Evolutionary conservation across 92 coral and sea anemone genomes (phyloP).

Genomic region (Phymanthus crucifer): DNA sequence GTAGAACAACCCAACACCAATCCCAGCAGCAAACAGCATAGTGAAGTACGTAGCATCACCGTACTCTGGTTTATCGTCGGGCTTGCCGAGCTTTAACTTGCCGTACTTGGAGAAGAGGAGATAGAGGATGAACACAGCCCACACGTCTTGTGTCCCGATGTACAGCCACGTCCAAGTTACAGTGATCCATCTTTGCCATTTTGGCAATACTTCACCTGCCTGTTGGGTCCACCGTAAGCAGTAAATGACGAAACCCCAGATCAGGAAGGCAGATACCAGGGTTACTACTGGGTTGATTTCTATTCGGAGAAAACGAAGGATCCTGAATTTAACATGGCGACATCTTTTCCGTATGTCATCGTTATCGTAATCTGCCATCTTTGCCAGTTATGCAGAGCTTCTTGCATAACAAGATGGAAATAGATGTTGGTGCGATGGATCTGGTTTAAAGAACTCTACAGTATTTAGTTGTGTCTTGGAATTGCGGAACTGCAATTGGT

Average conservation of each 20-base stretch:
- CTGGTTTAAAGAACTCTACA: too few relatives aligned
- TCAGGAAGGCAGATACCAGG: not conserved
- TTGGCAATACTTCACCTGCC: constrained; percentile 12
- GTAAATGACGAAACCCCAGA: constrained; percentile 9
- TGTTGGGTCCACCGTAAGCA: not conserved
- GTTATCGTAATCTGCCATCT: constrained; percentile 5
- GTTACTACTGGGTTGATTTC: constrained; percentile 70
- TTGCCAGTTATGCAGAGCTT: not conserved
- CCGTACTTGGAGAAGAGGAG: constrained; percentile 82
- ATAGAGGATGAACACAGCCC: constrained; percentile 83
- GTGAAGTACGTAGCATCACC: constrained; percentile 86
- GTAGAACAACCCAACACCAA: constrained; percentile 86
- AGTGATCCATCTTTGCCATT: constrained; percentile 73
- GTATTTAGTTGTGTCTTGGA: not conserved
- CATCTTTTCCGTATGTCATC: constrained; percentile 7
- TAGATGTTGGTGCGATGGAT: not conserved
- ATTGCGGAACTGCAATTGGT: not conserved
- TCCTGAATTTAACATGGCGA: constrained; percentile 1
- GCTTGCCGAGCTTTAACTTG: constrained; percentile 75
- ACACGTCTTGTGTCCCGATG: constrained; percentile 82
- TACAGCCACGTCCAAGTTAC: constrained; percentile 81
- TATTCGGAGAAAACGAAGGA: not conserved
- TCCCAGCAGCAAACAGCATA: constrained; percentile 91
- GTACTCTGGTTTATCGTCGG: constrained; percentile 86
- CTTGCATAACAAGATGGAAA: not conserved